Evolutionary conservation across 1,140 invertebrate species (phyloP).

Genomic region (Cydia splendana): DNA sequence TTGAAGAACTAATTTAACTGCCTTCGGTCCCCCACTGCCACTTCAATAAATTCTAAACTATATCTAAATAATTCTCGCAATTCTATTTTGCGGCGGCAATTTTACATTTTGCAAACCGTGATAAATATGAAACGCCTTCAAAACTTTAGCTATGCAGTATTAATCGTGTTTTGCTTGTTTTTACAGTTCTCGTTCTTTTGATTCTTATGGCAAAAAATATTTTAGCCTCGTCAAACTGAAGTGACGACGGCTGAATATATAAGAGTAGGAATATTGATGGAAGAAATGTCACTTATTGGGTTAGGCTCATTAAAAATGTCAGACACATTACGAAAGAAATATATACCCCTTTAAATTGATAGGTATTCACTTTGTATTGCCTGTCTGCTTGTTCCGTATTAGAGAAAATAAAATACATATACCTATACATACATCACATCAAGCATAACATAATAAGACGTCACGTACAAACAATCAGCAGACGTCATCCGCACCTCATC

Average conservation of each 20-base stretch:
- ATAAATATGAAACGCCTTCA: not conserved
- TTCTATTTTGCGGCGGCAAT: conserved; percentile 37
- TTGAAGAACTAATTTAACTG: conserved; percentile 77
- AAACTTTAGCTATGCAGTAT: conserved; percentile 15
- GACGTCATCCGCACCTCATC: conserved; percentile 66
- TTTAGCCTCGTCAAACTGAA: too few relatives aligned
- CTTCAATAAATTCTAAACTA: conserved; percentile 69
- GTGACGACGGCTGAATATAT: too few relatives aligned
- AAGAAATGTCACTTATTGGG: too few relatives aligned
- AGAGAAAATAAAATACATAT: not conserved
- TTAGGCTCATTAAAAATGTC: too few relatives aligned
- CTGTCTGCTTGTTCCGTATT: too few relatives aligned
- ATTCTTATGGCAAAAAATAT: not conserved
- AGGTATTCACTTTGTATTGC: too few relatives aligned
- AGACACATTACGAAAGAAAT: too few relatives aligned
- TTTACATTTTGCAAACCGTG: conserved; percentile 20
- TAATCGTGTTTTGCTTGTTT: conserved; percentile 5
- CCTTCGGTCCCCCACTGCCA: conserved; percentile 62
- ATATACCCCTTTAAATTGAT: too few relatives aligned
- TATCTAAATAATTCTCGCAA: conserved; percentile 54
- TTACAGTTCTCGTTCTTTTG: not conserved
- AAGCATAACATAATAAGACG: not conserved
- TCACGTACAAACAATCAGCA: conserved; percentile 11
- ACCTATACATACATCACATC: not conserved
- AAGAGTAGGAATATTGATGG: too few relatives aligned